A percentile compares a stretch with the other conserved stretches of the same genome.
phyloP scores from a whole-genome alignment of 92 coral and sea anemone species.

The Porites lobata region DNA sequence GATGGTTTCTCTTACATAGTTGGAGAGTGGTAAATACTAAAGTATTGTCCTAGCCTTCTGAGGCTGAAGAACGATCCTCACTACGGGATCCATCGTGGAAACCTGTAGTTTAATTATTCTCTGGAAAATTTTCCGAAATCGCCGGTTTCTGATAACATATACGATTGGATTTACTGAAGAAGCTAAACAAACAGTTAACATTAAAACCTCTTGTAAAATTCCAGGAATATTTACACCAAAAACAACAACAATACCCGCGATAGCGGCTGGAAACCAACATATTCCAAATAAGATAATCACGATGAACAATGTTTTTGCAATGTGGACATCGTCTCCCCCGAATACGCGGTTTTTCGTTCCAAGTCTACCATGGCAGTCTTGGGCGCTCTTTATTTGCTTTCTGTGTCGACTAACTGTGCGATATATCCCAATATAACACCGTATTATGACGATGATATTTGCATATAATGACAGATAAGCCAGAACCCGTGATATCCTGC shows the following conservation, averaged over 20 bases:
- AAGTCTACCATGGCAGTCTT: neutral
- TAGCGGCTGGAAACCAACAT: slow-evolving; percentile 41
- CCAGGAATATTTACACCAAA: slow-evolving; percentile 18
- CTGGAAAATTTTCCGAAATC: slow-evolving; percentile 16
- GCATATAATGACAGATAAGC: slow-evolving; percentile 22
- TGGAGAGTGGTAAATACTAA: too few relatives aligned
- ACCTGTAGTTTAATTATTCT: neutral
- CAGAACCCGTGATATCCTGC: slow-evolving; percentile 18
- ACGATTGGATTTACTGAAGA: slow-evolving; percentile 40
- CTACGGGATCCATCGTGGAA: neutral
- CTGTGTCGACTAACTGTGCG: slow-evolving; percentile 32
- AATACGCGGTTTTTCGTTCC: neutral
- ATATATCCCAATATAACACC: slow-evolving; percentile 41
- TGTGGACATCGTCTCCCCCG: slow-evolving; percentile 34
- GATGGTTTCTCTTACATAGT: too few relatives aligned
- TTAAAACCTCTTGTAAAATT: neutral
- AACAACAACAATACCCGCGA: neutral
- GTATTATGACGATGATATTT: slow-evolving; percentile 22
- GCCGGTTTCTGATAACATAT: slow-evolving; percentile 29
- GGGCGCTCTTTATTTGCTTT: slow-evolving; percentile 31
- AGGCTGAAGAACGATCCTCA: neutral
- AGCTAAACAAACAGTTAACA: slow-evolving; percentile 28
- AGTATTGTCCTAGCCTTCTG: too few relatives aligned
- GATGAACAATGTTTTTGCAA: slow-evolving; percentile 31
- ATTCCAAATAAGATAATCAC: slow-evolving; percentile 36